Evolutionary conservation across 2,888 invertebrate species (phyloP).

Genomic region (Orchesellides sinensis): DNA sequence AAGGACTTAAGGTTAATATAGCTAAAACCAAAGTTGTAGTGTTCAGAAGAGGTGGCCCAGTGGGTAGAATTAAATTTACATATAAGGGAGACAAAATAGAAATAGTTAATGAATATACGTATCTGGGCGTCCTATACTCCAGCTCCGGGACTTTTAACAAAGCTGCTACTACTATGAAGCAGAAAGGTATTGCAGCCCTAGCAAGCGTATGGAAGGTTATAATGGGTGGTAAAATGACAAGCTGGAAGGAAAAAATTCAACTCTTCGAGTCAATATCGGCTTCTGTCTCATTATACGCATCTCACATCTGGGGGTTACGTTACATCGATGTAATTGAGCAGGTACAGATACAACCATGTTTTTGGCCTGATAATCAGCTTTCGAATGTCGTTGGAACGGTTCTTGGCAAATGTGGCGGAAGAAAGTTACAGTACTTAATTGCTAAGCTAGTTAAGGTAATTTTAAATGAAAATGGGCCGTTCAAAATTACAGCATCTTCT

Average conservation of each 20-base stretch:
- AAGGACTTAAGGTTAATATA: background rate
- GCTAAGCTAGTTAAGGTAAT: too few species aligned
- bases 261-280: background rate
- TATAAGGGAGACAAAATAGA: background rate
- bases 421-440: too few species aligned
- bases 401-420: too few species aligned
- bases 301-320: background rate
- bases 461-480: too few species aligned
- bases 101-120: constrained; percentile 12
- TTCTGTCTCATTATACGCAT: background rate
- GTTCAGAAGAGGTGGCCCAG: constrained; percentile 8
- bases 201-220: background rate
- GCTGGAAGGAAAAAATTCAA: background rate
- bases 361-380: too few species aligned
- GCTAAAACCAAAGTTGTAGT: constrained; percentile 18
- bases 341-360: background rate
- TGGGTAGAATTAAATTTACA: background rate
- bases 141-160: background rate
- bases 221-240: background rate
- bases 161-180: background rate
- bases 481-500: too few species aligned
- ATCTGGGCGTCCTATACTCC: background rate
- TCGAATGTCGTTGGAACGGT: too few species aligned
- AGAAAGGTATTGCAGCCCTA: background rate
- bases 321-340: background rate